Base-by-base conservation (phyloP, 2,888 invertebrate species). In the Philereme vetulata region DNA sequence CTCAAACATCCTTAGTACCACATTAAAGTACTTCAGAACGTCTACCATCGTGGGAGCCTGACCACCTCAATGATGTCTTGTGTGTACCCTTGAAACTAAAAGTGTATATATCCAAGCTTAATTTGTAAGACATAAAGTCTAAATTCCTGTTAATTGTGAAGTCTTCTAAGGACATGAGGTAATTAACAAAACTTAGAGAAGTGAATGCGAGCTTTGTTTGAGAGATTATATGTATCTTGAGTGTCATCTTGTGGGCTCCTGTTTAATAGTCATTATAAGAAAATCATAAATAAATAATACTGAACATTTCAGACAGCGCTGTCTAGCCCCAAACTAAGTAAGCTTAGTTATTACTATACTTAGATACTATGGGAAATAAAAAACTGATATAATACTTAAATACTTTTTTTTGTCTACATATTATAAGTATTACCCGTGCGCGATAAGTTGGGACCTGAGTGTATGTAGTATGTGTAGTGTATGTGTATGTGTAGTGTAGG, bases 41-140 rank as follows among this genome's bases (percentile, higher is more conserved):
- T 78, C 76, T 76, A 73, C 65, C 60, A 75, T 81, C 88, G 87
- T 88, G 88, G 88, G 88, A 88, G 82, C 86, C 82, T 86, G 84
- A 85, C 84, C 85, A 83, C 74, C 85, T 84, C 86, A 87, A 86
- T 79, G 74, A 62, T 51, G 70, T 79, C 73, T 77, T 81, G 74
- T 85, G 78, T 82, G 76, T 74, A 80, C 67, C 61, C 73, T 77
- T 74, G 68, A 76, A 63, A 68, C 32, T 56, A 48, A 21, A 38
- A 9, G 11, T 43, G 9, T 36, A 10, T 8, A 66, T 35, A 53
- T 4, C 64, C 33, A 54, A 51, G 59, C 45, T 47, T 56, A 46
- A 1, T 0, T 0, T 0, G 0, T 0, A 0, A 0, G 0, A 0
- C 0, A 53, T 44, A 71, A 51, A 21, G 67, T 36, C 10, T 5